These are phyloP conservation scores for Ceramica pisi DNA, from an alignment of 2,888 invertebrate genomes.

Conservation along the genomic window DNA sequence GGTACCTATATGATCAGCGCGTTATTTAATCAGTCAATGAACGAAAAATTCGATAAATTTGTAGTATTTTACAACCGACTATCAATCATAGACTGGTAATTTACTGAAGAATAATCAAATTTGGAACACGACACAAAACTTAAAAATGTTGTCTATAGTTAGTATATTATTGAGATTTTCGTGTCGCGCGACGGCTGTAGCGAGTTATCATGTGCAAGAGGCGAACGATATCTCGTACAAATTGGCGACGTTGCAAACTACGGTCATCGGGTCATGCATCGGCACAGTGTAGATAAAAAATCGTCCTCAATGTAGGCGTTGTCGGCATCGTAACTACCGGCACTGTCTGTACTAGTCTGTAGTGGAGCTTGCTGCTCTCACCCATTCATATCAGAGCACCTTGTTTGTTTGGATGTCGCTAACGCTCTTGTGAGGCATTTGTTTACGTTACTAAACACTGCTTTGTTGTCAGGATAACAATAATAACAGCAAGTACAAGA, in stretches of 20 bases:
- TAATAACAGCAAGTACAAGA: constrained; percentile 2
- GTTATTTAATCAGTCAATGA: constrained; percentile 39
- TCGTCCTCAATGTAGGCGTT: constrained; percentile 65
- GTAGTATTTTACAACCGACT: constrained; percentile 39
- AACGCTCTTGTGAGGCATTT: constrained; percentile 43
- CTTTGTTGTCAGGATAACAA: constrained; percentile 5
- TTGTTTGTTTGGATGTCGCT: constrained; percentile 44
- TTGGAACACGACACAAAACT: constrained; percentile 31
- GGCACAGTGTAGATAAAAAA: constrained; percentile 75
- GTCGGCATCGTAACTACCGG: constrained; percentile 51
- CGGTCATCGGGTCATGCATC: constrained; percentile 79
- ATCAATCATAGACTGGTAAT: constrained; percentile 22
- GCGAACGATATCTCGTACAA: constrained; percentile 75
- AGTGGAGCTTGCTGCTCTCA: constrained; percentile 49
- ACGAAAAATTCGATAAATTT: constrained; percentile 21
- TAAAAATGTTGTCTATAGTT: constrained; percentile 17
- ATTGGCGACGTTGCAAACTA: constrained; percentile 80
- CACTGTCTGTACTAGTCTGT: constrained; percentile 57
- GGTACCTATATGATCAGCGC: constrained; percentile 3
- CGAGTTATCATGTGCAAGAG: constrained; percentile 66
- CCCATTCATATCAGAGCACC: constrained; percentile 57
- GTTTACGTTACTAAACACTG: constrained; percentile 41
- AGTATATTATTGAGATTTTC: constrained; percentile 36
- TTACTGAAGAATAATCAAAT: constrained; percentile 35
- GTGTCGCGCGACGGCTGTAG: constrained; percentile 16